Percentiles rank a stretch among this genome's conserved stretches.
Evolutionary conservation across 2,797 vertebrate genomes (phyloP).

Genomic region (Ambastaia sidthimunki): DNA sequence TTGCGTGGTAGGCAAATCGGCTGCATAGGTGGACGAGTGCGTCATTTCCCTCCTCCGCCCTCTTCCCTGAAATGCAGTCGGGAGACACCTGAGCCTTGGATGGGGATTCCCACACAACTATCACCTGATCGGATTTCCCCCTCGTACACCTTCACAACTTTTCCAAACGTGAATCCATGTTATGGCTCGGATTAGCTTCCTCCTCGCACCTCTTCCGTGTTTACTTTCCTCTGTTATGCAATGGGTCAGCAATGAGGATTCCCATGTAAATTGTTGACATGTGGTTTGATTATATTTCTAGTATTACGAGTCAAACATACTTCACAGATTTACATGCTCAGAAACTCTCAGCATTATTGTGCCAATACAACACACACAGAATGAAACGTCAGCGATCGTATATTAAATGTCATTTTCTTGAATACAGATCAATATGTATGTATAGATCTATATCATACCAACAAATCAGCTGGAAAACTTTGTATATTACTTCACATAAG

Average conservation of each 20-base stretch:
- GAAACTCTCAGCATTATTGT: background rate
- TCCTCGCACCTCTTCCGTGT: slow-evolving; percentile 37
- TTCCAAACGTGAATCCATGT: slow-evolving; percentile 32
- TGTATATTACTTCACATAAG: background rate
- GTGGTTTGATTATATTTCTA: background rate
- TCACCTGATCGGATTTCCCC: slow-evolving; percentile 70
- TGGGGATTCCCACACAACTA: slow-evolving; percentile 68
- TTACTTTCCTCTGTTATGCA: slow-evolving; percentile 43
- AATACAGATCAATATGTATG: background rate
- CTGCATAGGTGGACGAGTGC: background rate
- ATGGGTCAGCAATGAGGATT: slow-evolving; percentile 38
- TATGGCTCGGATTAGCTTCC: slow-evolving; percentile 44
- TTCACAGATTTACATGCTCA: slow-evolving; percentile 2
- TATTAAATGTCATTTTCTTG: background rate
- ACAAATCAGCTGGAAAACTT: background rate
- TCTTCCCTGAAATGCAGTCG: slow-evolving; percentile 59
- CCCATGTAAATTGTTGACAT: slow-evolving; percentile 11
- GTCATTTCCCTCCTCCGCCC: slow-evolving; percentile 61
- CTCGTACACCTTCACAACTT: slow-evolving; percentile 45
- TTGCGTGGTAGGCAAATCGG: slow-evolving; percentile 65
- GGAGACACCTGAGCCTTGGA: slow-evolving; percentile 60
- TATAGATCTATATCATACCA: background rate
- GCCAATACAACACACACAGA: background rate
- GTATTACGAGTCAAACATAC: background rate
- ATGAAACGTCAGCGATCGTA: background rate